These are phyloP conservation scores for Haemorhous mexicanus DNA, from an alignment of 2,113 vertebrate genomes.

Conservation along the genomic window DNA sequence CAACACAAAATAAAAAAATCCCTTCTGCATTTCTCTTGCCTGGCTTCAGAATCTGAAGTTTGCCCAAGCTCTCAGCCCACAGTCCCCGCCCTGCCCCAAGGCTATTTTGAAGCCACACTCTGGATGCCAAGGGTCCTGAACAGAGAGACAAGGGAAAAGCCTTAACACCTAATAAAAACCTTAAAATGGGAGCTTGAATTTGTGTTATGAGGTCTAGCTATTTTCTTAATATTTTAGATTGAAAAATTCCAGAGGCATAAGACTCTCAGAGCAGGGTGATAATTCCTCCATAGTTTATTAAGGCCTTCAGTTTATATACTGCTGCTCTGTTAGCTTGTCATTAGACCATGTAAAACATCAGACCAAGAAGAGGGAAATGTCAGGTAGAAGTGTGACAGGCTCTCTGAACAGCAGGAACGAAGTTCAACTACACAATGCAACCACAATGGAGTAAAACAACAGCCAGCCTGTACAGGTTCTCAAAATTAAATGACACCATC, in stretches of 20 bases:
- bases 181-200: not conserved
- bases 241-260: not conserved
- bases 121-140: not conserved
- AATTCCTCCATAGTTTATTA: not conserved
- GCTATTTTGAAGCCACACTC: not conserved
- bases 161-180: not conserved
- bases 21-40: not conserved
- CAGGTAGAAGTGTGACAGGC: not conserved
- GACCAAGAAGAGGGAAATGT: not conserved
- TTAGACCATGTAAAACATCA: not conserved
- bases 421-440: not conserved
- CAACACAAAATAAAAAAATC: not conserved
- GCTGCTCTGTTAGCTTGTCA: not conserved
- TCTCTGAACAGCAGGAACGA: not conserved
- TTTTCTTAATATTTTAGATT: not conserved
- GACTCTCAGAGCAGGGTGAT: not conserved
- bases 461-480: not conserved
- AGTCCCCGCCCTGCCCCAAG: fast-evolving
- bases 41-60: not conserved
- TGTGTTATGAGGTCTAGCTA: not conserved
- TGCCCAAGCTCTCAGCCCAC: not conserved
- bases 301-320: not conserved
- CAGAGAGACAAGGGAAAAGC: not conserved
- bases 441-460: not conserved
- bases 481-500: not conserved